A percentile compares a stretch with the other conserved stretches of the same genome.
Conservation (phyloP, 1,140 invertebrate genomes). For the Drosophila sechellia region DNA sequence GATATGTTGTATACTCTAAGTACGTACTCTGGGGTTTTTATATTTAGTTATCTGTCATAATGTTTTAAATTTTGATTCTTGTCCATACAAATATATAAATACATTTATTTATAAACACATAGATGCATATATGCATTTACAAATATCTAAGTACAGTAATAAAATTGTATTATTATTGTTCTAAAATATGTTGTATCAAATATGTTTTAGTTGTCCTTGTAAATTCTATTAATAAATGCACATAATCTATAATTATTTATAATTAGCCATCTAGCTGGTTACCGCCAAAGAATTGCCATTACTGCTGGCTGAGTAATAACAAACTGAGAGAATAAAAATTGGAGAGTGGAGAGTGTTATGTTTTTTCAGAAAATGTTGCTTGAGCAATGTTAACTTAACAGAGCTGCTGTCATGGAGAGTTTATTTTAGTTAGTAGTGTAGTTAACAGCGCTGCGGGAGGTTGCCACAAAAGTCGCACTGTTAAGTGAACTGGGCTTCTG, state of each 20-base stretch:
- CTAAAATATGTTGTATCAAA: not conserved
- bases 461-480: constrained; percentile 27
- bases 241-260: not conserved
- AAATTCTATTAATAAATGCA: not conserved
- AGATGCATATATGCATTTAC: too few species aligned
- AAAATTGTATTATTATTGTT: too few species aligned
- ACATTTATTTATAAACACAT: too few species aligned
- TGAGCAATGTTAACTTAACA: too few species aligned
- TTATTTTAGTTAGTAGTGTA: constrained; percentile 12
- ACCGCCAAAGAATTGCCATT: not conserved
- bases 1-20: too few species aligned
- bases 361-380: not conserved
- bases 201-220: not conserved
- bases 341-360: not conserved
- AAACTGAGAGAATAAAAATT: constrained; percentile 25
- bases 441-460: constrained; percentile 67
- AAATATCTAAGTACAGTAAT: too few species aligned
- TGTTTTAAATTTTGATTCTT: too few species aligned
- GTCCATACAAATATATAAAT: too few species aligned
- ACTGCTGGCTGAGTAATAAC: constrained; percentile 44
- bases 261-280: not conserved
- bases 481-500: constrained; percentile 38
- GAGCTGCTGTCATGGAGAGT: not conserved
- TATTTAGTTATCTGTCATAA: too few species aligned
- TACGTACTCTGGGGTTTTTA: too few species aligned